Evolutionary conservation across 2,888 invertebrate genomes (phyloP), one percentile per base, ranked within the genome.

Genomic region (Oligia strigilis): DNA sequence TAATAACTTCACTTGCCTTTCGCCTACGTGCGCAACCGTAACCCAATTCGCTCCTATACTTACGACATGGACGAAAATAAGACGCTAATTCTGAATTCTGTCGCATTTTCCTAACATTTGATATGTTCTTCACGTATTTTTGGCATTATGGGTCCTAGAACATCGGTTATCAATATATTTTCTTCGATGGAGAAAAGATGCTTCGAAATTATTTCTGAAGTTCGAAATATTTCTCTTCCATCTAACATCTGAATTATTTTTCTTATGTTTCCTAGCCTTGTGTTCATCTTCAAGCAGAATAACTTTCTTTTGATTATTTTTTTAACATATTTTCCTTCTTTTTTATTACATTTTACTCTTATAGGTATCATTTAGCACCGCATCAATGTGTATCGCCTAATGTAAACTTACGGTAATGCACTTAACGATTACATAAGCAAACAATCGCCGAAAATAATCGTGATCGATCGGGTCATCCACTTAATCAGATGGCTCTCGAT

Each of bases 401-500:
- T 74, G 43, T 82, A 85, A 82, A 76, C 76, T 62, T 60, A 29
- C 60, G 19, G 60, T 74, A 79, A 79, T 82, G 76, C 85, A 80
- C 74, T 85, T 43, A 70, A 49, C 76, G 76, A 78, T 87, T 84
- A 72, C 77, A 77, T 81, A 80, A 83, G 75, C 58, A 88, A 87
- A 84, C 88, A 85, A 82, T 84, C 52, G 76, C 80, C 77, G 55
- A 83, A 87, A 87, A 83, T 84, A 87, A 84, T 84, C 80, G 75
- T 71, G 77, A 84, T 83, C 67, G 67, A 86, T 87, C 66, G 72
- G 70, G 72, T 82, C 77, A 67, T 75, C 78, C 80, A 77, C 74
- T 82, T 81, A 79, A 88, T 86, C 87, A 75, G 72, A 77, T 78
- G 67, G 70, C 82, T 84, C 79, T 82, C 79, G 67, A 72, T 67